A percentile compares a stretch with the other conserved stretches of the same genome.
phyloP scores from a whole-genome alignment of 2,888 invertebrate genomes.

The Hirtodrosophila histrioides region DNA sequence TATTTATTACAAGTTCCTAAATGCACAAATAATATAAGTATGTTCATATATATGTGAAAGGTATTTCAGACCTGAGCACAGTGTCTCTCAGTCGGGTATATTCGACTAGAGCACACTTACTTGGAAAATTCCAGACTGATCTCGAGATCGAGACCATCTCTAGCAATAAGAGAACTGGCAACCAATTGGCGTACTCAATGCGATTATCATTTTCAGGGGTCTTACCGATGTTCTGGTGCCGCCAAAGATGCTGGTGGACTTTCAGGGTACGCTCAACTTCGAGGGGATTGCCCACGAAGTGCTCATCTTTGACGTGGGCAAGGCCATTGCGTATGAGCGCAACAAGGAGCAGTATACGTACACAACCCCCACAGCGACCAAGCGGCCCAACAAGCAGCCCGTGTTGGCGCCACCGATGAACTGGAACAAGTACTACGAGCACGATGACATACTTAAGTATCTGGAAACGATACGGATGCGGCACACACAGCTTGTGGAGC shows the following conservation, averaged over 20 bases:
- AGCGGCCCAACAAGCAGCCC: constrained; percentile 46
- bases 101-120: too few species aligned
- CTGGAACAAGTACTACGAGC: constrained; percentile 90
- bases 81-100: too few species aligned
- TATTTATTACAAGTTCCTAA: too few species aligned
- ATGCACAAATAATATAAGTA: too few species aligned
- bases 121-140: too few species aligned
- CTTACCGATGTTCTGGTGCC: constrained; percentile 90
- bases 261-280: constrained; percentile 86
- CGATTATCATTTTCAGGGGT: constrained; percentile 71
- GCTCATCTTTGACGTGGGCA: constrained; percentile 90
- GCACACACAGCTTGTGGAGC: constrained; percentile 88
- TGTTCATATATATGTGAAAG: too few species aligned
- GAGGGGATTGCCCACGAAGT: constrained; percentile 88
- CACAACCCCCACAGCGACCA: constrained; percentile 42
- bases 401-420: constrained; percentile 85
- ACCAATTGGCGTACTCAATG: too few species aligned
- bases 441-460: constrained; percentile 89
- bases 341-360: constrained; percentile 85
- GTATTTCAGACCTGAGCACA: too few species aligned
- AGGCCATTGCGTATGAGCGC: constrained; percentile 89
- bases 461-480: constrained; percentile 88
- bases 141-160: too few species aligned
- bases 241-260: constrained; percentile 86
- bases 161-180: too few species aligned